Evolutionary conservation across 2,797 vertebrate species (phyloP).

Genomic region (Danio albolineatus): DNA sequence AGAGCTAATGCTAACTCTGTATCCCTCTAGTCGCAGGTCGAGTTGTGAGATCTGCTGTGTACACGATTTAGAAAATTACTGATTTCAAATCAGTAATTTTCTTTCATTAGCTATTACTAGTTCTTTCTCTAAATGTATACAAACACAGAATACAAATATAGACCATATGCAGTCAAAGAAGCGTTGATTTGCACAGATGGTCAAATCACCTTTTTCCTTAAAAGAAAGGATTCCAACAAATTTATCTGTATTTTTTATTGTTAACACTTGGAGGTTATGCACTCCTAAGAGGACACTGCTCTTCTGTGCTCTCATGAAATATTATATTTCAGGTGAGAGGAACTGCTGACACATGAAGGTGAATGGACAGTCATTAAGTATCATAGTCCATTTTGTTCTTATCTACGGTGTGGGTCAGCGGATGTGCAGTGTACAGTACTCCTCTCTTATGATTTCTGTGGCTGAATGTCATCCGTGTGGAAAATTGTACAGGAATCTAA

Average conservation of each 20-base stretch:
- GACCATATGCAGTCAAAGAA: neutral
- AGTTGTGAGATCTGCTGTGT: too few species aligned
- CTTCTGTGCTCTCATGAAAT: conserved; percentile 17
- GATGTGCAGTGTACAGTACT: neutral
- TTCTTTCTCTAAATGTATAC: neutral
- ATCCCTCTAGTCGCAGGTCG: too few species aligned
- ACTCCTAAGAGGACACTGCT: neutral
- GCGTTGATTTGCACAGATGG: neutral
- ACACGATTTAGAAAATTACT: too few species aligned
- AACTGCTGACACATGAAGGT: conserved; percentile 31
- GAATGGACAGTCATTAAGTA: conserved; percentile 33
- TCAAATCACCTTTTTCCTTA: neutral
- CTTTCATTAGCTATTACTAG: neutral
- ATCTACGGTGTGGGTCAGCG: conserved; percentile 8
- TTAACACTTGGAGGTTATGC: neutral
- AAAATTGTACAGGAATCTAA: neutral
- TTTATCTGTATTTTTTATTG: neutral
- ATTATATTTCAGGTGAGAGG: conserved; percentile 16
- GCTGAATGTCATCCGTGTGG: neutral
- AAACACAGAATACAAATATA: neutral
- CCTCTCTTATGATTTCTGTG: neutral
- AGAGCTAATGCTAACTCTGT: too few species aligned
- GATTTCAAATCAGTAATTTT: too few species aligned
- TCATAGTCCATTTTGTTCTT: conserved; percentile 15
- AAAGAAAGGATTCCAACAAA: neutral